Evolutionary conservation across 2,113 vertebrate species (phyloP), one percentile per base, ranked within the genome.

Genomic region (Siniperca chuatsi): DNA sequence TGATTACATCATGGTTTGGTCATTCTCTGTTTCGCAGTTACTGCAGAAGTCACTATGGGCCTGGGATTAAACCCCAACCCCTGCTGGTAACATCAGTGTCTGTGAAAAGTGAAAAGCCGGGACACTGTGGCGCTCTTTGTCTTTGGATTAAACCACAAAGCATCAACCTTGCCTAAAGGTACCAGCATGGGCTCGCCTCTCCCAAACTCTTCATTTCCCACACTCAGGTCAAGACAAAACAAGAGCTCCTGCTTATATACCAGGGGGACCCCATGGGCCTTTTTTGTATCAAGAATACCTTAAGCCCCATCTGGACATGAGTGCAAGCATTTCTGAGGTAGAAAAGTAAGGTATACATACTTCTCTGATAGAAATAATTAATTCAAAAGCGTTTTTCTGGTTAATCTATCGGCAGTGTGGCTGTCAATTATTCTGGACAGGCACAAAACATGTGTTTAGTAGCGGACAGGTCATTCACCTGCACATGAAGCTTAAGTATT

Each of bases 71-170:
- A 92, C 80, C 85, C 84, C 84, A 82, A 69, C 89, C 81, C 88
- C 90, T 83, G 87, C 87, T 91, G 90, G 82, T 90, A 89, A 88
- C 84, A 84, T 81, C 87, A 85, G 84, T 89, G 81, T 92, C 87
- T 93, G 79, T 77, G 83, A 81, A 88, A 85, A 69, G 84, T 84
- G 78, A 92, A 94, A 92, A 88, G 87, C 61, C 90, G 66, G 71
- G 88, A 93, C 86, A 89, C 90, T 77, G 90, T 33, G 88, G 90
- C 74, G 93, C 88, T 78, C 90, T 94, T 94, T 94, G 94, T 95
- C 87, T 93, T 90, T 88, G 91, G 92, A 92, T 94, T 91, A 91
- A 87, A 92, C 66, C 83, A 73, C 90, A 92, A 90, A 85, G 69
- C 78, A 75, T 65, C 79, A 46, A 83, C 76, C 75, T 80, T 66